phyloP scores from a whole-genome alignment of 64 coral and sea anemone genomes.

The Montipora cactus region DNA sequence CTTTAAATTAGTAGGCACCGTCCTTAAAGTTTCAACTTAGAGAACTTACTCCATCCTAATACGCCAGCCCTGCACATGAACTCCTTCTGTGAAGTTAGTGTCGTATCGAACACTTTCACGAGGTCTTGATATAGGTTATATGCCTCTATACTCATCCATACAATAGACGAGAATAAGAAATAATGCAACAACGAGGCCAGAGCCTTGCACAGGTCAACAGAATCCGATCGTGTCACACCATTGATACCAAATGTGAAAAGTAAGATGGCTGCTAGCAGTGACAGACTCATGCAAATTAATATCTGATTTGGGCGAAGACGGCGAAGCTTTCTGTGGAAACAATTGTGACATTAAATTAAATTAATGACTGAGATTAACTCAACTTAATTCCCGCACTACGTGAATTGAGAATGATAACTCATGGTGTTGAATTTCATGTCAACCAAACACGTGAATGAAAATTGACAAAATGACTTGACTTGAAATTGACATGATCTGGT shows the following conservation, averaged over 20 bases:
- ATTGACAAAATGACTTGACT: no score
- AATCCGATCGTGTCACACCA: slow-evolving; percentile 13
- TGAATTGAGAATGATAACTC: no score
- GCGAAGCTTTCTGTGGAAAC: slow-evolving; percentile 68
- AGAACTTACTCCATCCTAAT: slow-evolving; percentile 72
- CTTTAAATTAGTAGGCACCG: no score
- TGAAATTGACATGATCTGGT: no score
- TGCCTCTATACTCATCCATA: slow-evolving; percentile 88
- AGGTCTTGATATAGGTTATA: slow-evolving; percentile 96
- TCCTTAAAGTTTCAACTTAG: no score
- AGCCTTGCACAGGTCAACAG: slow-evolving; percentile 66
- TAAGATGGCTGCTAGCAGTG: slow-evolving; percentile 69
- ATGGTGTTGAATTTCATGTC: no score
- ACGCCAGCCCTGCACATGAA: slow-evolving; percentile 83
- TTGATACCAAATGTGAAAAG: slow-evolving; percentile 82
- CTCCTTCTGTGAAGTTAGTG: slow-evolving; percentile 75
- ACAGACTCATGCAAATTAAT: slow-evolving; percentile 70
- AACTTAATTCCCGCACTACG: background rate
- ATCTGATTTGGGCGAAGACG: slow-evolving; percentile 87
- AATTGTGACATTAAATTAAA: background rate
- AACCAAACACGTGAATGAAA: no score
- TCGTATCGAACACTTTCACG: slow-evolving; percentile 90
- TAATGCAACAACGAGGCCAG: slow-evolving; percentile 73
- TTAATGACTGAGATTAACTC: background rate
- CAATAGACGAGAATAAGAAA: slow-evolving; percentile 82